Evolutionary conservation across 2,888 invertebrate species (phyloP).

Genomic region (Dryadula phaetusa): DNA sequence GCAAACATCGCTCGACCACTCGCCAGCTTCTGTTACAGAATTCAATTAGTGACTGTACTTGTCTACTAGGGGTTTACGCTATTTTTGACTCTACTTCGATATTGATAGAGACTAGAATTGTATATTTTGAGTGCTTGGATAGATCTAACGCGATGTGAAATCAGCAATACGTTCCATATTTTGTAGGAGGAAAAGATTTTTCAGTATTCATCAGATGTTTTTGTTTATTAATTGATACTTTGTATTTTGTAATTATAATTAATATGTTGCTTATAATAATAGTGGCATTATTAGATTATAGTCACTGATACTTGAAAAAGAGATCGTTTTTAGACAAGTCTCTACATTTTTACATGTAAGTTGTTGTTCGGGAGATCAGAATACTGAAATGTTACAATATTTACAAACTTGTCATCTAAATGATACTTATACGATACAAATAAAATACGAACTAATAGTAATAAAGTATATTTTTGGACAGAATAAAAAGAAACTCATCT

Average conservation of each 20-base stretch:
- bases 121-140: neutral
- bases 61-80: neutral
- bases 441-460: no score
- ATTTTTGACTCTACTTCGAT: neutral
- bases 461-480: no score
- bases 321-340: no score
- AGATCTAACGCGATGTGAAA: slow-evolving; percentile 27
- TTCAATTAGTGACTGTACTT: slow-evolving; percentile 44
- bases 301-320: neutral
- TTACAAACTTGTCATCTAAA: no score
- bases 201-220: neutral
- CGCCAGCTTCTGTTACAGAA: slow-evolving; percentile 45
- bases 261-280: no score
- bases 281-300: neutral
- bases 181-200: slow-evolving; percentile 1
- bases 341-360: no score
- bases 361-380: no score
- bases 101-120: slow-evolving; percentile 2
- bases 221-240: neutral
- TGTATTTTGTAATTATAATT: neutral
- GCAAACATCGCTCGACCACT: slow-evolving; percentile 48
- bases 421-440: no score
- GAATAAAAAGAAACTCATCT: neutral
- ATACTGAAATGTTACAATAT: no score
- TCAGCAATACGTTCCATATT: slow-evolving; percentile 28